Evolutionary conservation across 2,888 invertebrate species (phyloP), one percentile per base, ranked within the genome.

Genomic region (Ophion costatus): DNA sequence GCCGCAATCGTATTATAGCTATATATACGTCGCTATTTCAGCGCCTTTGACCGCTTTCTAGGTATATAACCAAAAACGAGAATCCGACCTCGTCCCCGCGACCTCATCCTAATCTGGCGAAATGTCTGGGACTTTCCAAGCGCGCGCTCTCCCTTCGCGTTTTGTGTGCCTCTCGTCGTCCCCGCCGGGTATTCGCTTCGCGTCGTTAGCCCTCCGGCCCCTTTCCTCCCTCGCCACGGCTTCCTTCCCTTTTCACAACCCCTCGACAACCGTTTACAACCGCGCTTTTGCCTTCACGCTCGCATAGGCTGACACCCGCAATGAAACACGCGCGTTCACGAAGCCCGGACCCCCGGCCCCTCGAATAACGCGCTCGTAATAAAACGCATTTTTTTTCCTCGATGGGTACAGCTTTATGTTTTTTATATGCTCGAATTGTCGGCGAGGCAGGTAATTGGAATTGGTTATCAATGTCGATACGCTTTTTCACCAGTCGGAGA

Each of bases 21-120:
- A 63, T 64, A 59, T 67, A 80, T 33, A 11, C 66, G n/a, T n/a
- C 63, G 82, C 29, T 45, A 51, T 77, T 24, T 56, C 63, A 75
- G 75, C 79, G 80, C 80, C 67, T 82, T 82, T 79, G 84, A 82
- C 79, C 82, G 84, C 24, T 82, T 84, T 84, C 82, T 84, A 84
- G 84, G 84, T 84, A 80, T 84, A 80, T 83, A 84, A 29, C 20
- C 51, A 45, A 74, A 24, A 64, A 56, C 42, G 70, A 29, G 29
- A 80, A 75, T 82, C 80, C 69, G 78, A 69, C 80, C 80, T 84
- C 82, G 84, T 63, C 61, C 79, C 83, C 82, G 84, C 84, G 84
- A 84, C 73, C 84, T 84, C 78, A 76, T 79, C 82, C 86, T 86
- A 86, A 86, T 86, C 86, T 86, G 78, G 75, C 64, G 69, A 82